Conservation (phyloP, 2,888 invertebrate genomes). For the Brenthis hecate region DNA sequence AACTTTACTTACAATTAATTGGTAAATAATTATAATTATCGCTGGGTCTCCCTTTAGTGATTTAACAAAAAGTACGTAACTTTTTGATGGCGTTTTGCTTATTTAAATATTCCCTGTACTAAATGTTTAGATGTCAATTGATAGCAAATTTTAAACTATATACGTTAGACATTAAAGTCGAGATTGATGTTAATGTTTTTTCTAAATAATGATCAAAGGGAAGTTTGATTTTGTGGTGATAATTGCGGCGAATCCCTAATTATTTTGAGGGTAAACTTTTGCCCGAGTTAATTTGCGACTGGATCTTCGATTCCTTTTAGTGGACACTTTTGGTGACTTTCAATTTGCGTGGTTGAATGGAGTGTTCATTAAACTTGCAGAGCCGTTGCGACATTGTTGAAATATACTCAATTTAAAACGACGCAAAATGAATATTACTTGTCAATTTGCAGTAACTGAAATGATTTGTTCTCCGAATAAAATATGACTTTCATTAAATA, state of each 20-base stretch:
- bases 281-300: constrained; percentile 77
- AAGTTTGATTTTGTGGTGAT: constrained; percentile 81
- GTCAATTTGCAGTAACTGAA: constrained; percentile 46
- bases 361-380: constrained; percentile 72
- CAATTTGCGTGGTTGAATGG: constrained; percentile 76
- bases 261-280: constrained; percentile 82
- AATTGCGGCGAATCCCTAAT: constrained; percentile 82
- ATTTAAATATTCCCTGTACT: constrained; percentile 73
- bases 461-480: constrained; percentile 35
- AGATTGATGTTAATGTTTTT: constrained; percentile 52
- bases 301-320: constrained; percentile 77
- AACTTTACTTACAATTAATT: constrained; percentile 78
- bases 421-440: constrained; percentile 53
- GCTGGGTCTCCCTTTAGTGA: constrained; percentile 68
- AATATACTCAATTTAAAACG: constrained; percentile 57
- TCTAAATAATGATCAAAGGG: constrained; percentile 73
- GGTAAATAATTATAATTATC: constrained; percentile 82
- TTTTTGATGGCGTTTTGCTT: constrained; percentile 70
- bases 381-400: constrained; percentile 53
- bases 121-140: constrained; percentile 53
- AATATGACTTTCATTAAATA: constrained; percentile 34
- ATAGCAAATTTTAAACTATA: constrained; percentile 54
- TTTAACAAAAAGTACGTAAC: constrained; percentile 74
- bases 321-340: constrained; percentile 78
- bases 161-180: constrained; percentile 49